A percentile compares a stretch with the other conserved stretches of the same genome.
Conservation (phyloP, 1,140 invertebrate genomes). For the Drosophila albomicans region DNA sequence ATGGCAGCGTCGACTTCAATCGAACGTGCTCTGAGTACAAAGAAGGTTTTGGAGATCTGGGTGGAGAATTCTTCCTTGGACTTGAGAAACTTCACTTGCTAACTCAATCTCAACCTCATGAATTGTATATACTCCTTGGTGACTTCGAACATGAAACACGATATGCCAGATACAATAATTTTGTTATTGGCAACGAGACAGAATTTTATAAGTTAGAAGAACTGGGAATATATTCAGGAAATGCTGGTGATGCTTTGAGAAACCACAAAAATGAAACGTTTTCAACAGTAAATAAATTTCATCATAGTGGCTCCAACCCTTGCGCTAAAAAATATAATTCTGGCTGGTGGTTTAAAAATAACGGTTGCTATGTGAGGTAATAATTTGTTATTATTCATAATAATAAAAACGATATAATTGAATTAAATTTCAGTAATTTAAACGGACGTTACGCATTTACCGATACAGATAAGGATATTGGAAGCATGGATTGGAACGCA, state of each 20-base stretch:
- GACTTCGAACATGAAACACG: slow-evolving; percentile 3
- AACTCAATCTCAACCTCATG: no score
- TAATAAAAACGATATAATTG: not conserved
- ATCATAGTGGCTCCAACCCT: slow-evolving; percentile 86
- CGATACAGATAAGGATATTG: not conserved
- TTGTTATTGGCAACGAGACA: slow-evolving; percentile 80
- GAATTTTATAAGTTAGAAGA: slow-evolving; percentile 88
- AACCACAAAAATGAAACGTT: slow-evolving; percentile 89
- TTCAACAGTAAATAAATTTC: slow-evolving; percentile 89
- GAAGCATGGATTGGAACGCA: not conserved
- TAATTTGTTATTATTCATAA: not conserved
- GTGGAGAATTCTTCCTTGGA: slow-evolving; percentile 22
- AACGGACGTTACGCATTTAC: slow-evolving; percentile 5
- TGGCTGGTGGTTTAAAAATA: slow-evolving; percentile 87
- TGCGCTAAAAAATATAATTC: slow-evolving; percentile 88
- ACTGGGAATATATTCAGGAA: slow-evolving; percentile 88
- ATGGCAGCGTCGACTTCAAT: slow-evolving; percentile 13
- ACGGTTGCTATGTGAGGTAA: slow-evolving; percentile 42
- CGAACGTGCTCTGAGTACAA: not conserved
- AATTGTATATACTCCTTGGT: slow-evolving; percentile 1
- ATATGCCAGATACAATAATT: slow-evolving; percentile 27
- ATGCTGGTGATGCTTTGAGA: slow-evolving; percentile 88
- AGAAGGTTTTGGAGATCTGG: not conserved
- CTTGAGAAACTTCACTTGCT: slow-evolving; percentile 20
- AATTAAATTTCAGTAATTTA: slow-evolving; percentile 15